Percentiles rank a stretch among this genome's conserved stretches.
Conservation (phyloP, 2,113 vertebrate genomes). For the Merops nubicus region DNA sequence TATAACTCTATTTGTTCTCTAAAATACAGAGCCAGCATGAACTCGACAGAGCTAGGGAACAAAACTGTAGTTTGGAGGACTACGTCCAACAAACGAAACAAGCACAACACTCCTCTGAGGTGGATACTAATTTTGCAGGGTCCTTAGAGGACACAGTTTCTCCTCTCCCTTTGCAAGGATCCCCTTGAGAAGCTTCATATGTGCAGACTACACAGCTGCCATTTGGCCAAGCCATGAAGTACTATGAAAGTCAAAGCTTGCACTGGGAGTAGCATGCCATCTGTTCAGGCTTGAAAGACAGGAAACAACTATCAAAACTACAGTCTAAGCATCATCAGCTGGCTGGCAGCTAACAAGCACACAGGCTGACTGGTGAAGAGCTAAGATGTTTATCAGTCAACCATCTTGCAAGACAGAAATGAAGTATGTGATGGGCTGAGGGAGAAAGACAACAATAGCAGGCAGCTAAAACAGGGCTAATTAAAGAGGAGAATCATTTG, state of each 20-base stretch:
- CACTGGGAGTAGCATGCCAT: slow-evolving; percentile 22
- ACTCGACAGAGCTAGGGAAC: neutral
- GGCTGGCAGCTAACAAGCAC: slow-evolving; percentile 12
- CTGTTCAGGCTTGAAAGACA: slow-evolving; percentile 31
- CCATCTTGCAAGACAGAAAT: neutral
- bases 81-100: neutral
- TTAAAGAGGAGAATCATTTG: neutral
- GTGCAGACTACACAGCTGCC: neutral
- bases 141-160: neutral
- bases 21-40: neutral
- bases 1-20: neutral
- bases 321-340: neutral
- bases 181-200: neutral
- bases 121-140: neutral
- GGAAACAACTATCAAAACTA: slow-evolving; percentile 21
- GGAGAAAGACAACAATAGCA: neutral
- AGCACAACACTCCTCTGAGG: neutral
- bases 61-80: neutral
- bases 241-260: neutral
- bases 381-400: slow-evolving; percentile 7
- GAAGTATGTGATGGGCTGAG: neutral
- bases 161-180: neutral
- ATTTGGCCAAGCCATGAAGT: neutral
- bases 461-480: neutral
- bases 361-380: neutral